Evolutionary conservation across 2,797 vertebrate genomes (phyloP).

Genomic region (Sebastes steindachneri): DNA sequence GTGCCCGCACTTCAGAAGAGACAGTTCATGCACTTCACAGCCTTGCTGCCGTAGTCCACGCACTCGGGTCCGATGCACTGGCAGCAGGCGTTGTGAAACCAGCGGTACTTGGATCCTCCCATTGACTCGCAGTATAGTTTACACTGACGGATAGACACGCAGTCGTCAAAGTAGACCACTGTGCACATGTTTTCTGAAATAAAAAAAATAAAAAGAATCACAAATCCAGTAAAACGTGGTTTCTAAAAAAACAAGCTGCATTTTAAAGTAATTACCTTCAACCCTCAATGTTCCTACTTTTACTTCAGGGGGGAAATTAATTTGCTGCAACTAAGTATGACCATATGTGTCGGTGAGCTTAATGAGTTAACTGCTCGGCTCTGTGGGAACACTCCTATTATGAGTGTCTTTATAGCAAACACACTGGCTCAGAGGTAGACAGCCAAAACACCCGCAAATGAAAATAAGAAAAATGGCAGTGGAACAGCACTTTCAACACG

Average conservation of each 20-base stretch:
- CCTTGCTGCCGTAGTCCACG: slow-evolving; percentile 97
- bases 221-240: slow-evolving; percentile 21
- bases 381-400: slow-evolving; percentile 44
- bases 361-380: slow-evolving; percentile 59
- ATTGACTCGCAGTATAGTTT: slow-evolving; percentile 98
- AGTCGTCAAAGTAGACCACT: slow-evolving; percentile 98
- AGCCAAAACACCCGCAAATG: slow-evolving; percentile 41
- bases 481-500: slow-evolving; percentile 17
- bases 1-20: slow-evolving; percentile 87
- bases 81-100: slow-evolving; percentile 99
- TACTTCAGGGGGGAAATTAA: slow-evolving; percentile 40
- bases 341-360: slow-evolving; percentile 59
- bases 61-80: slow-evolving; percentile 98
- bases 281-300: slow-evolving; percentile 42
- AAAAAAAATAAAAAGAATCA: slow-evolving; percentile 46
- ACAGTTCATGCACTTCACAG: slow-evolving; percentile 97
- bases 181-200: slow-evolving; percentile 94
- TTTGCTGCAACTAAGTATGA: slow-evolving; percentile 39
- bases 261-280: slow-evolving; percentile 43
- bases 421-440: slow-evolving; percentile 30
- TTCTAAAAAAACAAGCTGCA: slow-evolving; percentile 39
- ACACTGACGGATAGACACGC: slow-evolving; percentile 98
- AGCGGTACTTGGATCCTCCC: slow-evolving; percentile 98
- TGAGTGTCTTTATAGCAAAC: slow-evolving; percentile 48
- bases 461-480: slow-evolving; percentile 26